Evolutionary conservation across 2,797 vertebrate genomes (phyloP), one percentile per base, ranked within the genome.

Genomic region (Cirrhinus mrigala): DNA sequence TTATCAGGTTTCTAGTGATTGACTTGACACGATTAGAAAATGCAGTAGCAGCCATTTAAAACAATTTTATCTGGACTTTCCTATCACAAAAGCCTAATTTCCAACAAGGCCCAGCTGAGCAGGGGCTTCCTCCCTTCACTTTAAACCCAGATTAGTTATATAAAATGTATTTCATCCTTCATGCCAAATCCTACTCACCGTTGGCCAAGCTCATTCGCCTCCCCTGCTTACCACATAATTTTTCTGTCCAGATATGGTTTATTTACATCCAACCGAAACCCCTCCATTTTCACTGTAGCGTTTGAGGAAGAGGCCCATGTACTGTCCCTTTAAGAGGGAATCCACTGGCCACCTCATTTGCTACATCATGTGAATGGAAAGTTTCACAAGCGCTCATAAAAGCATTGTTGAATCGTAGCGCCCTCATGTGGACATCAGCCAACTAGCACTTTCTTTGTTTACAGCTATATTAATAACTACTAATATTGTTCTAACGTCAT

Each of bases 91-190:
- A 27, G 24, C 44, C 22, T 74, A 18, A 73, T 9, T 85, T 80
- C 4, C 14, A 40, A 44, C 58, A 60, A 56, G 60, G n/a, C n/a
- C 20, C 2, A 48, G 33, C 62, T 24, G 22, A 71, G 52, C 54
- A 40, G 22, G 16, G 56, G 24, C 9, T 75, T 56, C 54, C 40
- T 50, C 80, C 85, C 16, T 89, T 82, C 29, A 16, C 70, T 88
- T 92, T 89, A 88, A 90, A 90, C 84, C 88, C 78, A 91, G 92
- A 94, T 94, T 94, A 92, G 88, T 93, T 93, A 90, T 82, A 82
- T 91, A 92, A 93, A 85, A 83, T 29, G 84, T 87, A 87, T 90
- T 82, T 92, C 88, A 90, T 90, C 90, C 79, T 29, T 85, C 88
- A 86, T 90, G 88, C 82, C 88, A 90, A 87, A 22, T 78, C 64